phyloP scores from a whole-genome alignment of 2,888 invertebrate species.

The Thelaira solivaga region DNA sequence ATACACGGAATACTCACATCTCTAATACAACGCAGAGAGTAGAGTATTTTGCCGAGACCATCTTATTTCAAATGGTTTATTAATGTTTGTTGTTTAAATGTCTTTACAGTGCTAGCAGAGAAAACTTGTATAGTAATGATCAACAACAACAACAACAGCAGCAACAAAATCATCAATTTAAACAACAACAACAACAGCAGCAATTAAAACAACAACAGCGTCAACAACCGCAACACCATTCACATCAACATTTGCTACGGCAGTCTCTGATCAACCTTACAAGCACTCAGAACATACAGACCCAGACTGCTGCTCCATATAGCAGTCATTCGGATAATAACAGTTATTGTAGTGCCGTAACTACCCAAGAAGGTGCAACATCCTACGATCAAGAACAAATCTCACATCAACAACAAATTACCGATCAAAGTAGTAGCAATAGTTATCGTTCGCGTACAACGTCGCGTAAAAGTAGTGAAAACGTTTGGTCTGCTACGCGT shows the following conservation, averaged over 20 bases:
- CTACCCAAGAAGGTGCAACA: constrained; percentile 49
- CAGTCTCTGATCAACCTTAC: constrained; percentile 77
- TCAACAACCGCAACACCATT: constrained; percentile 63
- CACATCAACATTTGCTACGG: constrained; percentile 75
- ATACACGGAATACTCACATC: background rate
- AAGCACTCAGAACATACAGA: constrained; percentile 71
- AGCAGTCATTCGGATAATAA: constrained; percentile 59
- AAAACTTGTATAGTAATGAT: constrained; percentile 73
- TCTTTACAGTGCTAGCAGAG: constrained; percentile 74
- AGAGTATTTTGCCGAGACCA: constrained; percentile 19
- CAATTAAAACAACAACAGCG: constrained; percentile 70
- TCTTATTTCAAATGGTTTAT: constrained; percentile 51
- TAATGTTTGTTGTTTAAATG: constrained; percentile 63
- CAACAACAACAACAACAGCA: constrained; percentile 64
- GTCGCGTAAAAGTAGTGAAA: constrained; percentile 47
- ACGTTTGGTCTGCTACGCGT: constrained; percentile 38
- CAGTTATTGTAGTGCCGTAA: constrained; percentile 62
- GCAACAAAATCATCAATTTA: constrained; percentile 66
- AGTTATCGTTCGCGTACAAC: constrained; percentile 44
- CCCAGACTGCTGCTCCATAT: constrained; percentile 52
- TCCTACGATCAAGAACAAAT: constrained; percentile 36
- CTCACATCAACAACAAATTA: constrained; percentile 59
- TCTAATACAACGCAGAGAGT: constrained; percentile 21
- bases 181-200: constrained; percentile 64
- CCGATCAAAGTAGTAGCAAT: constrained; percentile 14